A percentile compares a stretch with the other conserved stretches of the same genome.
Evolutionary conservation across 92 coral and sea anemone species (phyloP).

Genomic region (Micromussa lordhowensis): DNA sequence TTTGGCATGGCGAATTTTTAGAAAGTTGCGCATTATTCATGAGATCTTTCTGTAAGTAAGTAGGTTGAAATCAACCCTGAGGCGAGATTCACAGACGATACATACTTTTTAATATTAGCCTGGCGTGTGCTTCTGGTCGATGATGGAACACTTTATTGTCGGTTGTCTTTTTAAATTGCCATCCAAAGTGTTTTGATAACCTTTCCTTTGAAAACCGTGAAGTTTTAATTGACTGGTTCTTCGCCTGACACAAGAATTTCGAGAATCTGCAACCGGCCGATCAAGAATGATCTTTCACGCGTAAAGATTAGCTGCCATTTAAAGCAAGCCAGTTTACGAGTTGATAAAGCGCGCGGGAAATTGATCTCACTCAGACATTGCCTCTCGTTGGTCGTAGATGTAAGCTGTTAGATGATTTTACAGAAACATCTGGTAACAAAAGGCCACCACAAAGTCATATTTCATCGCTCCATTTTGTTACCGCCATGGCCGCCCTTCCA

Average conservation of each 20-base stretch:
- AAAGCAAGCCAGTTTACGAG: not conserved
- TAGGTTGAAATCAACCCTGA: not conserved
- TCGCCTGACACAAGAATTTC: slow-evolving; percentile 21
- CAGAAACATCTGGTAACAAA: not conserved
- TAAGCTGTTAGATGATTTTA: not conserved
- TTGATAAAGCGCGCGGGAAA: not conserved
- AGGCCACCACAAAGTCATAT: not conserved
- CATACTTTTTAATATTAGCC: not conserved
- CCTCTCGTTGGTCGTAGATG: not conserved
- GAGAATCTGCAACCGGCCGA: slow-evolving; percentile 19
- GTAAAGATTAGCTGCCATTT: not conserved
- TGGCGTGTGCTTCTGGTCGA: not conserved
- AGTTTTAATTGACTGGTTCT: slow-evolving; percentile 1
- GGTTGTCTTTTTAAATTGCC: not conserved
- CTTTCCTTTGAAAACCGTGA: not conserved
- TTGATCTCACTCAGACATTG: not conserved
- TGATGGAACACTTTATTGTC: not conserved
- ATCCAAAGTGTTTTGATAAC: slow-evolving; percentile 1
- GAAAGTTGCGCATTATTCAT: no score
- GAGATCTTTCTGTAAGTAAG: no score
- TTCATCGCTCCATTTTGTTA: not conserved
- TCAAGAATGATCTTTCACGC: slow-evolving; percentile 21
- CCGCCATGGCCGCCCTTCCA: slow-evolving; percentile 10
- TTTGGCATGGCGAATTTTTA: no score
- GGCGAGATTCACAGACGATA: not conserved